Evolutionary conservation across 2,888 invertebrate genomes (phyloP).

Genomic region (Dolomedes plantarius): DNA sequence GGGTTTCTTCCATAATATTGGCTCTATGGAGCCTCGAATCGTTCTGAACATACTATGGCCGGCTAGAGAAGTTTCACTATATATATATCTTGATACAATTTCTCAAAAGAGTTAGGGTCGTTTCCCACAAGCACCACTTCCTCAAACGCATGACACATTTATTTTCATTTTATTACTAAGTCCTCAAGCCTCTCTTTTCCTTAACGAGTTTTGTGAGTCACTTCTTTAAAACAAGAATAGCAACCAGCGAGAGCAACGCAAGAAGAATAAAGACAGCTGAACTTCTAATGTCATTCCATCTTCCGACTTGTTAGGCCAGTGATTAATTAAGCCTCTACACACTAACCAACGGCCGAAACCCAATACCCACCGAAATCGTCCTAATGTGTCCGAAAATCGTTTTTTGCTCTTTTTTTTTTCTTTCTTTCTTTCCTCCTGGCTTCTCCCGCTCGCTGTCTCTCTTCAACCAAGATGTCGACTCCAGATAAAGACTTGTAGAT

Average conservation of each 20-base stretch:
- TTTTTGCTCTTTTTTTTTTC: not conserved
- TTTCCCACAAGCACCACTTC: too few species aligned
- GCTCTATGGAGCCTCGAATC: too few species aligned
- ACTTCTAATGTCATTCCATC: not conserved
- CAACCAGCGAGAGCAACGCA: not conserved
- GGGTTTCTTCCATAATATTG: too few species aligned
- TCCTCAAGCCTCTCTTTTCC: not conserved
- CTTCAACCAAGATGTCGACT: not conserved
- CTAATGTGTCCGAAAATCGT: not conserved
- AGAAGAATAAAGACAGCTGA: not conserved
- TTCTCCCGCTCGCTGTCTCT: not conserved
- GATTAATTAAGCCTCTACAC: conserved; percentile 12
- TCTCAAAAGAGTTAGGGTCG: too few species aligned
- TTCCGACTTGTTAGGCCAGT: not conserved
- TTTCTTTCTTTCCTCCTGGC: not conserved
- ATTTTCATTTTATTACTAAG: too few species aligned
- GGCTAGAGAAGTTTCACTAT: too few species aligned
- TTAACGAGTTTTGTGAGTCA: not conserved
- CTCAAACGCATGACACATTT: too few species aligned
- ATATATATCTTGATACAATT: too few species aligned
- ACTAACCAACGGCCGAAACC: conserved; percentile 13
- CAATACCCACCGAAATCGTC: not conserved
- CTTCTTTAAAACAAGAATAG: not conserved
- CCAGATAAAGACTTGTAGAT: not conserved
- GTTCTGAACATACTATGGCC: too few species aligned